phyloP scores from a whole-genome alignment of 2,113 vertebrate species.

The Callochromis pleurospilus region DNA sequence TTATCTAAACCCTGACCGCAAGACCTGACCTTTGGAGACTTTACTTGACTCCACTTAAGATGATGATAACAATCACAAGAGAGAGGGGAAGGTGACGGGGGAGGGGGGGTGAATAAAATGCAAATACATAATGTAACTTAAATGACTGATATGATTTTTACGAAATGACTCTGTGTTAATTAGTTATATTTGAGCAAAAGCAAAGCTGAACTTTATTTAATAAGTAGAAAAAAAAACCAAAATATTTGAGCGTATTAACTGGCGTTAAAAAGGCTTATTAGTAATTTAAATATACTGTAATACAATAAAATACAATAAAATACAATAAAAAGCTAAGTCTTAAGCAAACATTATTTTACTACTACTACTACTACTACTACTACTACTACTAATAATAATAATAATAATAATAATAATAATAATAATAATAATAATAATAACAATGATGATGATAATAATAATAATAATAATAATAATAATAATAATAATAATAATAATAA shows the following conservation, averaged over 20 bases:
- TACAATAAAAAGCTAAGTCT: background rate
- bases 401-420: background rate
- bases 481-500: too few relatives aligned
- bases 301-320: background rate
- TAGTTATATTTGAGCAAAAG: background rate
- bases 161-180: background rate
- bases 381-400: background rate
- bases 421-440: background rate
- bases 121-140: background rate
- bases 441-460: too few relatives aligned
- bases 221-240: rapidly evolving
- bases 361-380: background rate
- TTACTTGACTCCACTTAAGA: conserved; percentile 66
- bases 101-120: background rate
- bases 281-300: background rate
- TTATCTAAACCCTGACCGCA: conserved; percentile 56
- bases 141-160: background rate
- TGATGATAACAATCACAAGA: background rate
- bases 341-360: background rate
- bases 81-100: background rate
- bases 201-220: background rate
- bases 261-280: background rate
- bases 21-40: conserved; percentile 61
- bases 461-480: too few relatives aligned
- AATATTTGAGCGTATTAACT: background rate